Conservation (phyloP, 2,888 invertebrate genomes). For the Pseudococcus jackbeardsleyi region DNA sequence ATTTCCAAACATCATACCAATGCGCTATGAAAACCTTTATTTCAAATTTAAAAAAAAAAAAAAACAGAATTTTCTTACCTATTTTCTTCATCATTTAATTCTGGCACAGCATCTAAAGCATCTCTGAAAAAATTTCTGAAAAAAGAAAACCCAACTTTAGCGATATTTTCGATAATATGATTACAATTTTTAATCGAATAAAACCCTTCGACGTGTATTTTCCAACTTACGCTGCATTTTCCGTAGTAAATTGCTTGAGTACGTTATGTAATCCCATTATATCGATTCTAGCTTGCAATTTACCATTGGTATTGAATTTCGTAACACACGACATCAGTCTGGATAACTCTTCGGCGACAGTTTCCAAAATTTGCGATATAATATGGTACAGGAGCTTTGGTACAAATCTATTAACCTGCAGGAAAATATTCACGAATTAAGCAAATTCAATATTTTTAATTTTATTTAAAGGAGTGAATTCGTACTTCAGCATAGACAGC, state of each 20-base stretch:
- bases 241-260: constrained; percentile 76
- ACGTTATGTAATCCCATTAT: constrained; percentile 79
- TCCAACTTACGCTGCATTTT: constrained; percentile 75
- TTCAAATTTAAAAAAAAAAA: background rate
- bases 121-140: constrained; percentile 83
- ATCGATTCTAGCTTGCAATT: constrained; percentile 85
- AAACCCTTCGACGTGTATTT: background rate
- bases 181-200: background rate
- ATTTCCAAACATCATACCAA: too few species aligned
- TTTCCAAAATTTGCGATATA: constrained; percentile 85
- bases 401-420: constrained; percentile 83
- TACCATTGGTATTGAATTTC: constrained; percentile 78
- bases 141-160: constrained; percentile 66
- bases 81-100: constrained; percentile 72
- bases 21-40: too few species aligned
- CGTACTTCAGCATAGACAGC: constrained; percentile 83
- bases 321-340: constrained; percentile 85
- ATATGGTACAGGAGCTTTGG: constrained; percentile 82
- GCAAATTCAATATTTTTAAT: background rate
- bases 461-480: background rate
- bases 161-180: background rate
- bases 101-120: constrained; percentile 83
- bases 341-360: constrained; percentile 92
- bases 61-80: constrained; percentile 10
- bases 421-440: background rate